Evolutionary conservation across 1,140 invertebrate species (phyloP).

Genomic region (Aleiodes sp.): DNA sequence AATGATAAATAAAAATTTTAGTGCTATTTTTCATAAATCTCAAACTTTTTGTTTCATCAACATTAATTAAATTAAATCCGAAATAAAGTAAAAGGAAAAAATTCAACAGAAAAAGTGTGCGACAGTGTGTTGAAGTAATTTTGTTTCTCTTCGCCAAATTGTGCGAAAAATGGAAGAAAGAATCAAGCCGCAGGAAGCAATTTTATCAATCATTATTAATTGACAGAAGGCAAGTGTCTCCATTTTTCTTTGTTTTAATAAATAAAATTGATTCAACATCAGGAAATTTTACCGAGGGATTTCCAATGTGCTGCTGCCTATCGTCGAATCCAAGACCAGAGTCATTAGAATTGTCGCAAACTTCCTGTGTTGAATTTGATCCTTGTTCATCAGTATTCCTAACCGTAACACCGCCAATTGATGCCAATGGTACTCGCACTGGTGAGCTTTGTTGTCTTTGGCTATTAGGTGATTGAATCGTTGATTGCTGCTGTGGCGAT

Average conservation of each 20-base stretch:
- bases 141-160: too few relatives aligned
- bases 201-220: conserved; percentile 15
- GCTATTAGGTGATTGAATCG: conserved; percentile 42
- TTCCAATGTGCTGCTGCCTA: conserved; percentile 51
- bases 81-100: not conserved
- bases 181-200: not conserved
- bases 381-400: conserved; percentile 55
- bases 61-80: not conserved
- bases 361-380: conserved; percentile 50
- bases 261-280: not conserved
- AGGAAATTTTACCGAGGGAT: conserved; percentile 37
- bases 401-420: conserved; percentile 35
- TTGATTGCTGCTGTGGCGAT: conserved; percentile 40
- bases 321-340: conserved; percentile 83
- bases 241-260: not conserved
- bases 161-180: not conserved
- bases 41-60: not conserved
- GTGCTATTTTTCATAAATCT: not conserved
- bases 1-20: too few relatives aligned
- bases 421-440: conserved; percentile 40
- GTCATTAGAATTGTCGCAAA: conserved; percentile 85
- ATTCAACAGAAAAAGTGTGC: conserved; percentile 3
- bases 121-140: too few relatives aligned
- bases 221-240: conserved; percentile 37
- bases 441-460: conserved; percentile 35